Conservation (phyloP, 2,113 vertebrate species). For the Alces alces region DNA sequence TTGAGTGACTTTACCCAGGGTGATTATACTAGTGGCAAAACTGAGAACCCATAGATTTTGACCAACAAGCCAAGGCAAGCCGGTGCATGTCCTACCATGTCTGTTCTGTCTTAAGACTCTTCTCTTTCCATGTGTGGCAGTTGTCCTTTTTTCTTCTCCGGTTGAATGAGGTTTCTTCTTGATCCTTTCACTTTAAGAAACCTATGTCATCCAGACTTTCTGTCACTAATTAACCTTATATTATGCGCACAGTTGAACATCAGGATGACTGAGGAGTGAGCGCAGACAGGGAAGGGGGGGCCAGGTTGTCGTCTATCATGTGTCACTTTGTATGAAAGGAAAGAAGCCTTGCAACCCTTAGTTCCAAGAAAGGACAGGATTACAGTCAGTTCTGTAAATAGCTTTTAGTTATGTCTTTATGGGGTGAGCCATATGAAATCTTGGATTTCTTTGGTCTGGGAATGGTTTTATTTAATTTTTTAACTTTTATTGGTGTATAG, state of each 20-base stretch:
- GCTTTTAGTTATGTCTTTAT: not conserved
- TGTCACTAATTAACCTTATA: not conserved
- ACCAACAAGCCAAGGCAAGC: not conserved
- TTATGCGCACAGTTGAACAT: not conserved
- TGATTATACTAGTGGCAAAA: not conserved
- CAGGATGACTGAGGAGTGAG: not conserved
- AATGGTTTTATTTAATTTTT: not conserved
- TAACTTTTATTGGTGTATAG: not conserved
- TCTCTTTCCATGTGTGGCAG: not conserved
- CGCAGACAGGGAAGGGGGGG: not conserved
- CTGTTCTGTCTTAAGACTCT: not conserved
- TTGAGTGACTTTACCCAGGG: not conserved
- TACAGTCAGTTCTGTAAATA: not conserved
- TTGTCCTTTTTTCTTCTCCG: not conserved
- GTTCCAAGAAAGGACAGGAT: not conserved
- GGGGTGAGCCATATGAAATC: not conserved
- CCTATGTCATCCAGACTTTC: not conserved
- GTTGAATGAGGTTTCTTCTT: not conserved
- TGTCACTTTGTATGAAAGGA: not conserved
- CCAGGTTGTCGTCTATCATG: not conserved
- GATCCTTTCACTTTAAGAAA: not conserved
- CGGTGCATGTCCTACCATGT: rapidly evolving
- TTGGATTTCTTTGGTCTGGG: not conserved
- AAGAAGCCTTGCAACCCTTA: not conserved
- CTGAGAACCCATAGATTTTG: not conserved